A percentile compares a stretch with the other conserved stretches of the same genome.
Evolutionary conservation across 2,888 invertebrate species (phyloP).

Genomic region (Pteria penguin): DNA sequence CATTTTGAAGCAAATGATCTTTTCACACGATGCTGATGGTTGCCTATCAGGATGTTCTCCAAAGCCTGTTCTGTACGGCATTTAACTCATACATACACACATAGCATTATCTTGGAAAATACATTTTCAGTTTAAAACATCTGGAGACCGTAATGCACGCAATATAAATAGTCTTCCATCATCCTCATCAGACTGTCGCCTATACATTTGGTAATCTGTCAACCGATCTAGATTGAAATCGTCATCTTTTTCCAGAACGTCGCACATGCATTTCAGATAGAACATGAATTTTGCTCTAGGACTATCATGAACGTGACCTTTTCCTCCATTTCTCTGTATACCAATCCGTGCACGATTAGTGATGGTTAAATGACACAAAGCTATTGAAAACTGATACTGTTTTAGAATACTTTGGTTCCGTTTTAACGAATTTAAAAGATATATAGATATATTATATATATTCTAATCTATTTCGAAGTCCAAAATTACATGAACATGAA

Average conservation of each 20-base stretch:
- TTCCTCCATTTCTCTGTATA: constrained; percentile 1
- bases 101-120: constrained; percentile 24
- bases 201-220: constrained; percentile 26
- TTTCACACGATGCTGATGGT: constrained; percentile 9
- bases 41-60: constrained; percentile 23
- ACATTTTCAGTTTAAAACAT: constrained; percentile 27
- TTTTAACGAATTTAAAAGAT: too few relatives aligned
- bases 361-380: too few relatives aligned
- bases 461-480: too few relatives aligned
- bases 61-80: constrained; percentile 15
- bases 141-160: constrained; percentile 24
- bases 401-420: too few relatives aligned
- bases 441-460: too few relatives aligned
- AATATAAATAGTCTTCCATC: constrained; percentile 4
- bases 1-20: too few relatives aligned
- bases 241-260: constrained; percentile 25
- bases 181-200: constrained; percentile 7
- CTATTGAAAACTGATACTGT: too few relatives aligned
- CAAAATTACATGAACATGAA: too few relatives aligned
- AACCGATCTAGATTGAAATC: constrained; percentile 12
- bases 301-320: constrained; percentile 7
- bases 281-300: constrained; percentile 36
- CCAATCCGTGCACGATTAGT: constrained; percentile 7
- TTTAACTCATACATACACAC: constrained; percentile 25
- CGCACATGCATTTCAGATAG: constrained; percentile 35